phyloP scores from a whole-genome alignment of 2,888 invertebrate species.

The Lepidonotus clava region DNA sequence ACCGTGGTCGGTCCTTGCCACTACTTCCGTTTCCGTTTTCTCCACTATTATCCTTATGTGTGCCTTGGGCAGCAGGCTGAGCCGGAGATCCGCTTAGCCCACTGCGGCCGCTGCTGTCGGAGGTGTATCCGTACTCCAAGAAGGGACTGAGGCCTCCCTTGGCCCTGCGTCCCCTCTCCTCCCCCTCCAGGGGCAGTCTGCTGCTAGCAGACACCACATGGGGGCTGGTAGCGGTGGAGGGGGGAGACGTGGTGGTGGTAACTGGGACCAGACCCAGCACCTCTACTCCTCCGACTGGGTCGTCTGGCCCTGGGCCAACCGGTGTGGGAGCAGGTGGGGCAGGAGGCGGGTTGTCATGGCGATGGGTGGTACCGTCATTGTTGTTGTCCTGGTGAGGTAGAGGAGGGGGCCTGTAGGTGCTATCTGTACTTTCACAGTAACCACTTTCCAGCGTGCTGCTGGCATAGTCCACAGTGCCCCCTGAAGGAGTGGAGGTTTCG shows the following conservation, averaged over 20 bases:
- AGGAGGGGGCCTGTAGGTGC: neutral
- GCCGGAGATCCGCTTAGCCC: too few species aligned
- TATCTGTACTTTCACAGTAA: slow-evolving; percentile 41
- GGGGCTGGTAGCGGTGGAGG: too few species aligned
- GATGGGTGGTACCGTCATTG: neutral
- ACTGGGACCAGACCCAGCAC: neutral
- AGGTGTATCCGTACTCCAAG: too few species aligned
- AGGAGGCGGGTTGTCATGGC: slow-evolving; percentile 11
- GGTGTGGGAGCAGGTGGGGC: slow-evolving; percentile 16
- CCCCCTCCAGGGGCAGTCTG: neutral
- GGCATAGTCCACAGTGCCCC: slow-evolving; percentile 16
- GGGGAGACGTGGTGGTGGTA: too few species aligned
- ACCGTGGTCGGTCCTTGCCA: slow-evolving; percentile 6
- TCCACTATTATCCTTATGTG: too few species aligned
- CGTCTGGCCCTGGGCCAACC: slow-evolving; percentile 23
- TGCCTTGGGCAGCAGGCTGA: too few species aligned
- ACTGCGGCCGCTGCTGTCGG: neutral
- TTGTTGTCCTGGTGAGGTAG: slow-evolving; percentile 22
- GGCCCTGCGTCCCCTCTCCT: neutral
- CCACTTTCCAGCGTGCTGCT: slow-evolving; percentile 50
- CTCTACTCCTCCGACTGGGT: neutral
- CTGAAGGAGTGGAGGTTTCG: neutral
- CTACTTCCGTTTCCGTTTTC: neutral
- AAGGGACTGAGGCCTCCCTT: too few species aligned
- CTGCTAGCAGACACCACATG: neutral